Evolutionary conservation across 2,797 vertebrate species (phyloP).

Genomic region (Xenopus petersii): DNA sequence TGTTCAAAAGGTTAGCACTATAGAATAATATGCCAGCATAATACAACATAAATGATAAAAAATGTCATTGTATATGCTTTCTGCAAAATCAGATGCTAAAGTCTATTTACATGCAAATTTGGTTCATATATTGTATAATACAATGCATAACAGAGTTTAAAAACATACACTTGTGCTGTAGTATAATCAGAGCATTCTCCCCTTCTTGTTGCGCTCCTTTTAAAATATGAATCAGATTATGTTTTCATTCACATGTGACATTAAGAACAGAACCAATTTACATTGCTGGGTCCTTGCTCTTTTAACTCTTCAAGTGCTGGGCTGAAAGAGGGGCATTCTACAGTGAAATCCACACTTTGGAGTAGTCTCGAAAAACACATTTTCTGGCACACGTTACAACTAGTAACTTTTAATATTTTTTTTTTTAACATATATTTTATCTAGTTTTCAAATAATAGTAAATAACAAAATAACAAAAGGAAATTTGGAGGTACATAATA

Average conservation of each 20-base stretch:
- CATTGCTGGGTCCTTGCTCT: too few species aligned
- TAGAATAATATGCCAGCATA: slow-evolving; percentile 44
- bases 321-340: too few species aligned
- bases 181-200: background rate
- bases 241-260: background rate
- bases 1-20: slow-evolving; percentile 52
- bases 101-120: slow-evolving; percentile 6
- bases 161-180: background rate
- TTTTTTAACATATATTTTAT: too few species aligned
- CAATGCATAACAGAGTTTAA: background rate
- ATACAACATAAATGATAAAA: slow-evolving; percentile 5
- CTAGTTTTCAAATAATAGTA: too few species aligned
- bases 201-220: background rate
- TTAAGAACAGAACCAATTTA: too few species aligned
- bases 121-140: background rate
- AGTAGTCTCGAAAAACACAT: too few species aligned
- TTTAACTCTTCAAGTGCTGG: too few species aligned
- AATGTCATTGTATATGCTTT: slow-evolving; percentile 10
- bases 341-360: too few species aligned
- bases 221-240: background rate
- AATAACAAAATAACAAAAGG: too few species aligned
- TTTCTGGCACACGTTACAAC: too few species aligned
- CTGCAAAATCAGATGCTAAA: background rate
- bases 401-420: too few species aligned
- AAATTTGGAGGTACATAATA: too few species aligned